Conservation (phyloP, 2,888 invertebrate genomes). For the Drosophila phalerata region DNA sequence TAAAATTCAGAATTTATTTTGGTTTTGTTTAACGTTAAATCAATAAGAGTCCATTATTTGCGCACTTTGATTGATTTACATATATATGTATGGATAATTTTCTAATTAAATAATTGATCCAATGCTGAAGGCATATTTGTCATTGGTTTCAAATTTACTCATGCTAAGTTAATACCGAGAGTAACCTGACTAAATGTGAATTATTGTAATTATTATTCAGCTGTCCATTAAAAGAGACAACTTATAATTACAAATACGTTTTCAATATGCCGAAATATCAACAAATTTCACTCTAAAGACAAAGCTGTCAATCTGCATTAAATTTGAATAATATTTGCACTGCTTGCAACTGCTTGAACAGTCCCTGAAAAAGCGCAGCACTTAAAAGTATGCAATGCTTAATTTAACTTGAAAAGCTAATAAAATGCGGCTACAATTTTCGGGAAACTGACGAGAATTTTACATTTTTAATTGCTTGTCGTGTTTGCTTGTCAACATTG, state of each 20-base stretch:
- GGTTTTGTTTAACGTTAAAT: neutral
- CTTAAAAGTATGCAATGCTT: constrained; percentile 56
- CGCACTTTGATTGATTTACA: neutral
- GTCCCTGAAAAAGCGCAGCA: constrained; percentile 6
- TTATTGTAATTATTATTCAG: neutral
- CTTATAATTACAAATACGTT: neutral
- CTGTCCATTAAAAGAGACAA: neutral
- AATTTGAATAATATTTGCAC: neutral
- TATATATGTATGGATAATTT: neutral
- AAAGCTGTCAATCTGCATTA: neutral
- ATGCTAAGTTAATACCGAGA: neutral
- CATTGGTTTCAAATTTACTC: too few relatives aligned
- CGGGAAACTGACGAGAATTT: constrained; percentile 43
- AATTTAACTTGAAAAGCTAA: constrained; percentile 48
- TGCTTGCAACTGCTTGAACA: constrained; percentile 43
- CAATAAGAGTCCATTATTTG: neutral
- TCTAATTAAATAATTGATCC: neutral
- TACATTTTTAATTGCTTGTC: constrained; percentile 79
- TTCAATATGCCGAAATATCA: neutral
- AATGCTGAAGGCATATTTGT: neutral
- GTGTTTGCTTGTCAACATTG: constrained; percentile 72
- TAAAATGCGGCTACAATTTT: constrained; percentile 44
- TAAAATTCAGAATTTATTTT: neutral
- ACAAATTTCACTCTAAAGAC: neutral
- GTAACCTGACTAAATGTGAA: neutral